Base-by-base conservation (phyloP, 2,888 invertebrate species). In the Agrotis segetum region DNA sequence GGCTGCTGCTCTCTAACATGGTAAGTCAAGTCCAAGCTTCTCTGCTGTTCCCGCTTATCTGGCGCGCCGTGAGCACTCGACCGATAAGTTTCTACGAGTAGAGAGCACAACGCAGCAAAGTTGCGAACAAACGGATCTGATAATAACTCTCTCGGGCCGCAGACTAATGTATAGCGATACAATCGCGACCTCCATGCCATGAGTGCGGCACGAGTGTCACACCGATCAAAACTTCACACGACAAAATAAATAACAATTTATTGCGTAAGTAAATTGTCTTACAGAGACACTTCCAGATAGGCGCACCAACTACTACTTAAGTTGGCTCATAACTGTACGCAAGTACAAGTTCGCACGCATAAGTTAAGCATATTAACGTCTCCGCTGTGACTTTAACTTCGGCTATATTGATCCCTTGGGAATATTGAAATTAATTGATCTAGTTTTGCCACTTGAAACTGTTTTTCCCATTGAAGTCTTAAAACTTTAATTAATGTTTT, bases 1-100 rank as follows among this genome's bases (percentile, higher is more conserved):
- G 95, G 83, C 92, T 95, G 94, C 96, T 95, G 95, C 96, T 96
- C 96, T 96, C 96, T 93, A 96, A 96, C 95, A 96, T 96, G 96
- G 96, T 96, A 93, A 96, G 72, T 79, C 55, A 71, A 77, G 95
- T 95, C 58, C 76, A 70, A 70, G 76, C 64, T 60, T 60, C 67
- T 40, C 74, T 71, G 46, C 53, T 62, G 40, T 89, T 89, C 88
- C 90, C 89, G 88, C 87, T 91, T 88, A 85, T 88, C 86, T 71
- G 71, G 71, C 82, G 75, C 77, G 81, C 86, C 84, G 85, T 82
- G 77, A 82, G 83, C 87, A 84, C 85, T 84, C 85, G 75, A 78
- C 85, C 87, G 88, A 89, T 88, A 92, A 94, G 84, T 92, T 92
- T 88, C 77, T 87, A 83, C 89, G 82, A 87, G 85, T 82, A 85